Conservation (phyloP, 2,113 vertebrate genomes). For the Passerina amoena region DNA sequence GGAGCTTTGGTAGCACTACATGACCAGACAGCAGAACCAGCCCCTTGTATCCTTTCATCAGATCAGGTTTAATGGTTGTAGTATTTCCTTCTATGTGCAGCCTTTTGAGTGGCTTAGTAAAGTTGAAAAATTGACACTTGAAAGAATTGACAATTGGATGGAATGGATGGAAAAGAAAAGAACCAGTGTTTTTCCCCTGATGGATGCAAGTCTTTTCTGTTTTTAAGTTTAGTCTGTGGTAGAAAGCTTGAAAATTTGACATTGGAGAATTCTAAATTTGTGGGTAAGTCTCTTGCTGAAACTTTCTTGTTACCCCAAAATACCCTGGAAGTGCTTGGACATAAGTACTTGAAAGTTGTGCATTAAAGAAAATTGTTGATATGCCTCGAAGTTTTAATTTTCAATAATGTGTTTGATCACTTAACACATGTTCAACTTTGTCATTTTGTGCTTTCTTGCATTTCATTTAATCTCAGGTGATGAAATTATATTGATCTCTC, state of each 20-base stretch:
- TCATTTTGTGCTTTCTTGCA: neutral
- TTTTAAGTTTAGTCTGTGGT: neutral
- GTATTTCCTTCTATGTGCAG: neutral
- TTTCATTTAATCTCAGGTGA: neutral
- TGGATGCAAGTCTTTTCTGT: neutral
- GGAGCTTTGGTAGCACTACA: neutral
- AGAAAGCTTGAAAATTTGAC: neutral
- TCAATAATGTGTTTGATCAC: neutral
- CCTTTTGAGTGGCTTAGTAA: neutral
- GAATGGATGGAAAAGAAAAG: neutral
- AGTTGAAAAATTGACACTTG: neutral
- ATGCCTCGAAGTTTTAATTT: neutral
- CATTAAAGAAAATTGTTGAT: neutral
- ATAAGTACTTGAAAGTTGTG: neutral
- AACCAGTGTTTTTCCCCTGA: neutral
- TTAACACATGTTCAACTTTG: neutral
- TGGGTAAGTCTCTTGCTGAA: neutral
- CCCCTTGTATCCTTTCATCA: neutral
- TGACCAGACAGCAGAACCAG: neutral
- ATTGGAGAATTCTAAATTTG: neutral
- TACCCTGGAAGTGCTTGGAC: rapidly evolving
- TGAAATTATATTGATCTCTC: neutral
- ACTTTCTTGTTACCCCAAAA: neutral
- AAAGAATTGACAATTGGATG: neutral
- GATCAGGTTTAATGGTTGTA: neutral